These are phyloP conservation scores for Polyommatus iphigenia DNA, from an alignment of 2,888 invertebrate species.

Conservation along the genomic window DNA sequence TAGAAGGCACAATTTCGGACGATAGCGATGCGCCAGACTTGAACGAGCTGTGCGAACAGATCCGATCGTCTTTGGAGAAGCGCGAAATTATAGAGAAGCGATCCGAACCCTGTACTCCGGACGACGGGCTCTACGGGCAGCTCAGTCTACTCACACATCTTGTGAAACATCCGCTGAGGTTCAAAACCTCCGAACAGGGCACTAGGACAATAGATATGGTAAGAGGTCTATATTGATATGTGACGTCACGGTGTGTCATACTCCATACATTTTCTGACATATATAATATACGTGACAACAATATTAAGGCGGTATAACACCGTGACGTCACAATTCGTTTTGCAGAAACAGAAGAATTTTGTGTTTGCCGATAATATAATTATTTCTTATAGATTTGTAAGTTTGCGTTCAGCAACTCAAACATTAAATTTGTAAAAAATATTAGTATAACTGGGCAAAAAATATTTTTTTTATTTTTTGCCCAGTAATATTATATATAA, in stretches of 20 bases:
- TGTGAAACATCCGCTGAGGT: slow-evolving; percentile 92
- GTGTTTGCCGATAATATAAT: too few species aligned
- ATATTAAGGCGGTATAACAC: too few species aligned
- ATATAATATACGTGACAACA: too few species aligned
- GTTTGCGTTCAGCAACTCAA: too few species aligned
- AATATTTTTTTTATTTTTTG: too few species aligned
- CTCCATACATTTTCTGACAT: not conserved
- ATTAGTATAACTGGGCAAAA: too few species aligned
- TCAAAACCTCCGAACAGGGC: slow-evolving; percentile 89
- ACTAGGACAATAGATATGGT: slow-evolving; percentile 83
- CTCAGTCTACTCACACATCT: slow-evolving; percentile 92
- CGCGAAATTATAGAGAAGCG: slow-evolving; percentile 92
- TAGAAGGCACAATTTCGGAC: slow-evolving; percentile 71
- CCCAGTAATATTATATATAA: too few species aligned
- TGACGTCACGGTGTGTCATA: not conserved
- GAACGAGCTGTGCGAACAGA: slow-evolving; percentile 86
- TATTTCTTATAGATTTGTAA: too few species aligned
- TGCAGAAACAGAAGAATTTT: too few species aligned
- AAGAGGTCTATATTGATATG: slow-evolving; percentile 37
- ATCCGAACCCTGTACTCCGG: slow-evolving; percentile 88
- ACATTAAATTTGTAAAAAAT: too few species aligned
- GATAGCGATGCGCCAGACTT: slow-evolving; percentile 79
- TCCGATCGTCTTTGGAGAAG: slow-evolving; percentile 86
- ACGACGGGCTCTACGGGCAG: slow-evolving; percentile 94
- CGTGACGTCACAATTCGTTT: too few species aligned